Evolutionary conservation across 2,888 invertebrate species (phyloP), one percentile per base, ranked within the genome.

Genomic region (Sarcophaga subvicina): DNA sequence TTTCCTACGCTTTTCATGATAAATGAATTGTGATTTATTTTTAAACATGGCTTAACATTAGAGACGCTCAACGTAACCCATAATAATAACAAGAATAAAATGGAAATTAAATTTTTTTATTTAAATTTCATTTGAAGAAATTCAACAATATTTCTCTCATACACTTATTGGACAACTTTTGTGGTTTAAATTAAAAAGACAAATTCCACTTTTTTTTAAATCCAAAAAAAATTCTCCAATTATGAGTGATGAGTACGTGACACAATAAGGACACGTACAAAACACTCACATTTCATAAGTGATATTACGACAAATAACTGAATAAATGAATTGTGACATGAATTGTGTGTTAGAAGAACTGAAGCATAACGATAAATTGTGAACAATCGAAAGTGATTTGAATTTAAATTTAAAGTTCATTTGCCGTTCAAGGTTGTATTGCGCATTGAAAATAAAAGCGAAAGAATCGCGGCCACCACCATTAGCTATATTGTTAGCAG

Each of bases 321-420:
- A 14, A 49, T 12, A 54, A 54, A 12, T 54, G 12, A 54, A 54
- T 54, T 54, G 54, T 54, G 54, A 54, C 54, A 54, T 54, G 54
- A 54, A 54, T 54, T 14, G 66, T 82, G 70, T 59, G 77, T 6
- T 64, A 72, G 59, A 69, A 6, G 4, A 6, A 64, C 37, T 11
- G 6, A 66, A 66, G 17, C 14, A 54, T 17, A 17, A 4, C 4
- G 17, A 14, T 14, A 54, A 54, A 54, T 54, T 54, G 17, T 54
- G 54, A 54, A 54, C 54, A 54, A 54, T 54, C 54, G 54, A 59
- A 54, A 54, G n/a, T 62, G 14, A 59, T 49, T 27, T 45, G 66
- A 78, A 79, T 73, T 69, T 69, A 25, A 84, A 75, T 83, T 66
- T 64, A 73, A 83, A 87, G 66, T 80, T 78, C 83, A 78, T 64